These are phyloP conservation scores for Haplochromis vanheusdeni DNA, from an alignment of 2,113 vertebrate species.

Conservation along the genomic window DNA sequence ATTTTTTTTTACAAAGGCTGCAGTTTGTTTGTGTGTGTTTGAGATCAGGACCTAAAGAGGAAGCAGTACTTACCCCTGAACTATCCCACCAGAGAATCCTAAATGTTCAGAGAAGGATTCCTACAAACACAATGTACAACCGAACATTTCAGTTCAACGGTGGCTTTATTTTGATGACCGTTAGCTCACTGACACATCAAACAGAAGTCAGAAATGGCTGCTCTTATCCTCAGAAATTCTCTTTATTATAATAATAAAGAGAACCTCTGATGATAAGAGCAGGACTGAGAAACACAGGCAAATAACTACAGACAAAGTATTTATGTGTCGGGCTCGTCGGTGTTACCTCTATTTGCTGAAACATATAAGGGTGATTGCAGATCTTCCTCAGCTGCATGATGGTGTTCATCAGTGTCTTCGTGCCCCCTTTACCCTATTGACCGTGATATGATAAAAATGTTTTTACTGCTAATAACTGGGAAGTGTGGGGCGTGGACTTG, in stretches of 20 bases:
- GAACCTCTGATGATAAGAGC: not conserved
- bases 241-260: not conserved
- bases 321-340: not conserved
- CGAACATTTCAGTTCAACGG: not conserved
- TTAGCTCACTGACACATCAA: not conserved
- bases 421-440: constrained; percentile 90
- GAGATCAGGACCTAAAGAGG: not conserved
- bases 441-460: not conserved
- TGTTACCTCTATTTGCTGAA: constrained; percentile 94
- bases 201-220: not conserved
- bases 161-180: not conserved
- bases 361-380: constrained; percentile 98
- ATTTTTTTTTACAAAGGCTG: not conserved
- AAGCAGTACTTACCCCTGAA: constrained; percentile 80
- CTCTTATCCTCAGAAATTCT: not conserved
- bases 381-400: constrained; percentile 99
- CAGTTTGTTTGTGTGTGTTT: not conserved
- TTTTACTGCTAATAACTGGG: not conserved
- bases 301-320: not conserved
- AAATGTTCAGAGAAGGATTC: constrained; percentile 97
- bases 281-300: not conserved
- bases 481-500: not conserved
- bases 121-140: constrained; percentile 54
- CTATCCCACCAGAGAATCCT: constrained; percentile 91
- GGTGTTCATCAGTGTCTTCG: constrained; percentile 97